Base-by-base conservation (phyloP, 2,797 vertebrate species). In the Podargus strigoides region DNA sequence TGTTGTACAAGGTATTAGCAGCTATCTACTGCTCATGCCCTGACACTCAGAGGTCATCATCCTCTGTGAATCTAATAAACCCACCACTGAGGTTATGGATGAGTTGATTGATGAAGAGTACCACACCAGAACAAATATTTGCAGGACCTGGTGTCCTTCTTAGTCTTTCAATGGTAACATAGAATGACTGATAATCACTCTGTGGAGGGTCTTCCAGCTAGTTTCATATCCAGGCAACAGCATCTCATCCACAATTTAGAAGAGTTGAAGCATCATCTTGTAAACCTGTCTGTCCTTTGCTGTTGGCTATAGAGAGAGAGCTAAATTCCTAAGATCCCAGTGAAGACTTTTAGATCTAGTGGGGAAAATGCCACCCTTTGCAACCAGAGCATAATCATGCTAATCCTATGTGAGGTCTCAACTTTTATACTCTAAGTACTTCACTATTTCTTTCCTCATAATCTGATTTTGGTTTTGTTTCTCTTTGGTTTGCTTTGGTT, bases 91-190 rank as follows among this genome's bases (percentile, higher is more conserved):
- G 14, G 27, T 46, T 77, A 46, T 8, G 23, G 10, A 36, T 59
- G 14, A 59, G 32, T 30, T 0, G 0, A 20, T 32, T 19, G 17
- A 52, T 34, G n/a, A 89, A 12, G 17, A 59, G 15, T 32, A 19
- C 7, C 3, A 39, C 10, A 70, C 3, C n/a, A 66, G 44, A 67
- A 52, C 7, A 50, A 2, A 42, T 3, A 20, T 2, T 67, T 84
- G 5, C 17, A 63, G 66, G 17, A 72, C 5, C 6, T 27, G 46
- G 18, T 7, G 7, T 63, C 17, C 17, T 72, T 72, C 56, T 78
- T 59, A 42, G 14, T 72, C 16, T 86, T 85, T 34, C 7, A 4
- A 10, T 10, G 18, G 12, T 55, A 69, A 42, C n/a, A 34, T 1
- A 52, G 36, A 75, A 70, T 36, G 13, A 30, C 4, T 44, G 42